Conservation (phyloP, 2,113 vertebrate species). For the Petaurus breviceps region DNA sequence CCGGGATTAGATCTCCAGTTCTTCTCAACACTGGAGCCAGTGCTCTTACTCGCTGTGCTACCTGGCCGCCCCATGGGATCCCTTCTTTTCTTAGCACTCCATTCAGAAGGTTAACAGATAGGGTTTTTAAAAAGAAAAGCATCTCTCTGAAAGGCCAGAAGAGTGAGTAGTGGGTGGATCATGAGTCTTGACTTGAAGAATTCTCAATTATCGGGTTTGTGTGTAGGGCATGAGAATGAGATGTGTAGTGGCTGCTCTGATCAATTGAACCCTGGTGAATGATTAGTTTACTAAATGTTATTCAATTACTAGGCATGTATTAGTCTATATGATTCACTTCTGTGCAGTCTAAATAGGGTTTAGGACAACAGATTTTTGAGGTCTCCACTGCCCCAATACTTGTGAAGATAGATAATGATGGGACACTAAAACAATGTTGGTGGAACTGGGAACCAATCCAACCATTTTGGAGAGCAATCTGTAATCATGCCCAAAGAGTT, state of each 20-base stretch:
- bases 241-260: conserved; percentile 72
- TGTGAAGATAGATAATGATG: conserved; percentile 47
- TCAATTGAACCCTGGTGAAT: conserved; percentile 81
- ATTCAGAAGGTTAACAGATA: conserved; percentile 54
- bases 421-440: background rate
- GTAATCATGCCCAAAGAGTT: background rate
- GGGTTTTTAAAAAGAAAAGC: conserved; percentile 57
- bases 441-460: background rate
- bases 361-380: conserved; percentile 45
- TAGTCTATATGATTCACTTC: conserved; percentile 72
- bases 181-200: conserved; percentile 63
- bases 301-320: conserved; percentile 54
- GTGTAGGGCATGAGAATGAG: conserved; percentile 71
- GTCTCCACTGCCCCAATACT: conserved; percentile 59
- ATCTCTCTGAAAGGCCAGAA: conserved; percentile 51
- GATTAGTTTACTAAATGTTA: conserved; percentile 75
- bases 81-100: conserved; percentile 3
- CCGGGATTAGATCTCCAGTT: too few relatives aligned
- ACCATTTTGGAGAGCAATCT: background rate
- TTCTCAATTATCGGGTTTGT: conserved; percentile 76
- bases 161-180: conserved; percentile 32
- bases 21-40: too few relatives aligned
- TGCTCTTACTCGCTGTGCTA: too few relatives aligned
- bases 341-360: conserved; percentile 67
- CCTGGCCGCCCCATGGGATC: too few relatives aligned